A percentile compares a stretch with the other conserved stretches of the same genome.
Conservation (phyloP, 2,888 invertebrate species). For the Opisthograptis luteolata region DNA sequence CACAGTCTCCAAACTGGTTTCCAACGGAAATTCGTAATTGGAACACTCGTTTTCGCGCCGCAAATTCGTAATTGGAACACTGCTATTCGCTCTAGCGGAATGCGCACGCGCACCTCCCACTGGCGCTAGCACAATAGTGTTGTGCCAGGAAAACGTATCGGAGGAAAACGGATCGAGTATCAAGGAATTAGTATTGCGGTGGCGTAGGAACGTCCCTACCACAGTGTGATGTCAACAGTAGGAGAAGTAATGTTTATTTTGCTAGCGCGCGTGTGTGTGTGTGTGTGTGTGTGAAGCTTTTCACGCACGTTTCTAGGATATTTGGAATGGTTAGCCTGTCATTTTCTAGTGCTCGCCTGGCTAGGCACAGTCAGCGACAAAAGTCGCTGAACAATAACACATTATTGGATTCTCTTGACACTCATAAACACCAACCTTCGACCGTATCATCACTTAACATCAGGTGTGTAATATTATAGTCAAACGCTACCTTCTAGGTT, state of each 20-base stretch:
- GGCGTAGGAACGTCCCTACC: conserved; percentile 43
- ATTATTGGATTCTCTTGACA: no score
- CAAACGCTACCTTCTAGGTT: no score
- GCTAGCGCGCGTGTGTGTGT: no score
- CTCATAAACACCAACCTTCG: no score
- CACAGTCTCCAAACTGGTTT: conserved; percentile 15
- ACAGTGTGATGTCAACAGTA: conserved; percentile 8
- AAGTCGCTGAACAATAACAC: no score
- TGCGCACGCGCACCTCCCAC: conserved; percentile 64
- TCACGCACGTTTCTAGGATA: no score
- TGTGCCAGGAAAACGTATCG: conserved; percentile 62
- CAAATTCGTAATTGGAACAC: conserved; percentile 51
- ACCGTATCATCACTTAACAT: no score
- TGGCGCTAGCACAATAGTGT: conserved; percentile 61
- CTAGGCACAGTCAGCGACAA: no score
- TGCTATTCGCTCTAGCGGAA: conserved; percentile 40
- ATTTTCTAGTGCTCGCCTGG: no score
- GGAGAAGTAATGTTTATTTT: conserved; percentile 19
- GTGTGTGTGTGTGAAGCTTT: no score
- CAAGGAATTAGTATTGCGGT: conserved; percentile 68
- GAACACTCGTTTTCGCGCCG: conserved; percentile 35
- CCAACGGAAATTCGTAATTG: conserved; percentile 40
- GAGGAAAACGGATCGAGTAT: conserved; percentile 33
- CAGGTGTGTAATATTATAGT: no score
- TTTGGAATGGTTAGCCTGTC: no score